phyloP scores from a whole-genome alignment of 2,888 invertebrate genomes.

The Mimumesa dahlbomi region DNA sequence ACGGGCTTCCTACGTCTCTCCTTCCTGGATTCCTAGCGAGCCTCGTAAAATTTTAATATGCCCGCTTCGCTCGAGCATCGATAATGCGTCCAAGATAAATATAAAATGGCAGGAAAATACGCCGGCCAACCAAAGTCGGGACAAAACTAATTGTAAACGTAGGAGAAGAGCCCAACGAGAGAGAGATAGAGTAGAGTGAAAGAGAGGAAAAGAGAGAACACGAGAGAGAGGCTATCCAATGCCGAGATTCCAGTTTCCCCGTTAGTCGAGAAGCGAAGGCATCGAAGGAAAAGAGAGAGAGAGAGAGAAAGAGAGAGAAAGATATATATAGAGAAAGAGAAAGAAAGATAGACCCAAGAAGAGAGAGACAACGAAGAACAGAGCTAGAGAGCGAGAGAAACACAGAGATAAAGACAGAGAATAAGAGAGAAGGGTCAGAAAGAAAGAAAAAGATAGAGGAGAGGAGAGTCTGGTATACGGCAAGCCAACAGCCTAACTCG shows the following conservation, averaged over 20 bases:
- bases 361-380: not conserved
- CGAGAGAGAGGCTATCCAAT: constrained; percentile 16
- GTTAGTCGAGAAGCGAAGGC: constrained; percentile 50
- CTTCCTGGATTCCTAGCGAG: constrained; percentile 53
- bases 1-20: constrained; percentile 8
- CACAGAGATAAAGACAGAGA: not conserved
- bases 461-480: constrained; percentile 37
- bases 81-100: constrained; percentile 44
- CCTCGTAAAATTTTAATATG: constrained; percentile 56
- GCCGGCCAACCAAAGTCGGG: constrained; percentile 21
- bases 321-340: not conserved
- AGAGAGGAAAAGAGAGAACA: not conserved
- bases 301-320: constrained; percentile 19
- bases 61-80: constrained; percentile 38
- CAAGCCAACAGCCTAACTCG: constrained; percentile 65
- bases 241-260: constrained; percentile 65
- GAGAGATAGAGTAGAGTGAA: constrained; percentile 5
- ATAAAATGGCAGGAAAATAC: constrained; percentile 29
- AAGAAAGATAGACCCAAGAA: constrained; percentile 1
- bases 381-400: constrained; percentile 16
- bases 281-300: constrained; percentile 22
- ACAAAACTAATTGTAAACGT: constrained; percentile 53
- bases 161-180: not conserved
- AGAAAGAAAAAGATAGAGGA: constrained; percentile 1
- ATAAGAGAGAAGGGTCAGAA: not conserved